Conservation (phyloP, 2,888 invertebrate genomes). For the Matsumyia berberina region DNA sequence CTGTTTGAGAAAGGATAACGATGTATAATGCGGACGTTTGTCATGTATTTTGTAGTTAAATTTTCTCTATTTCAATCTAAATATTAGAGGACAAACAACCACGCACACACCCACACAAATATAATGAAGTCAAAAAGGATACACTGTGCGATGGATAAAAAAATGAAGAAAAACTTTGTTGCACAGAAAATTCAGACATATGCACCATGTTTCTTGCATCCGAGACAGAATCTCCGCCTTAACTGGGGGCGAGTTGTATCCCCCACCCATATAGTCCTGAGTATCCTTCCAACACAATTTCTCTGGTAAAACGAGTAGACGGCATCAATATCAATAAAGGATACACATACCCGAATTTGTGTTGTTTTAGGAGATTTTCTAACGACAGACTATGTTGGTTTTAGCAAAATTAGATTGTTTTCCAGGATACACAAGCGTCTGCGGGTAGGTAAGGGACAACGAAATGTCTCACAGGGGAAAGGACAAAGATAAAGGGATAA, state of each 20-base stretch:
- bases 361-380: slow-evolving; percentile 47
- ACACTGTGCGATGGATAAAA: slow-evolving; percentile 9
- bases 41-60: slow-evolving; percentile 8
- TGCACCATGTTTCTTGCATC: neutral
- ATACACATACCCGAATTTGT: slow-evolving; percentile 17
- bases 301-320: neutral
- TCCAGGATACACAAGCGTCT: slow-evolving; percentile 3
- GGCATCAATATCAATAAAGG: slow-evolving; percentile 59
- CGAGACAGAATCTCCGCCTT: neutral
- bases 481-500: slow-evolving; percentile 8
- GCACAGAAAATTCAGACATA: slow-evolving; percentile 17
- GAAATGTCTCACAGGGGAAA: neutral
- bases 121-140: slow-evolving; percentile 19
- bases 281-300: neutral
- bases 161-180: slow-evolving; percentile 13
- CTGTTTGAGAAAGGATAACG: slow-evolving; percentile 56
- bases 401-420: slow-evolving; percentile 55
- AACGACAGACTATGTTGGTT: slow-evolving; percentile 46
- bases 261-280: neutral
- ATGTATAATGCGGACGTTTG: slow-evolving; percentile 24
- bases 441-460: neutral
- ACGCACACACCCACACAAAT: neutral
- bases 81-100: neutral
- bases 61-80: no score
- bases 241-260: neutral